phyloP scores from a whole-genome alignment of 1,140 invertebrate genomes.

The Dreissena rostriformis region DNA sequence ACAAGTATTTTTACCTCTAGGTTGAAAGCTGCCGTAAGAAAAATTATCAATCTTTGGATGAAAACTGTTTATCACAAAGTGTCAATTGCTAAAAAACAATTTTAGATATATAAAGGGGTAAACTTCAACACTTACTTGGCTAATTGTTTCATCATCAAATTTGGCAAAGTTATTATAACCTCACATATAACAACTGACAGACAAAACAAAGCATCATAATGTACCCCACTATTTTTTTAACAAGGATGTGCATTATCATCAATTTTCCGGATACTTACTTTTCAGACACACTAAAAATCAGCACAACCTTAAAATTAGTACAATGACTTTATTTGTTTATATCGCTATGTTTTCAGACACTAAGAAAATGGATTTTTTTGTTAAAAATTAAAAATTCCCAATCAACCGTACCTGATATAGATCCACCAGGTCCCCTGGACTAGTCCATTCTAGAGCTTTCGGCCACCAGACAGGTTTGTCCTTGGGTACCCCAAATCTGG shows the following conservation, averaged over 20 bases:
- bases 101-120: too few species aligned
- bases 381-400: not conserved
- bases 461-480: conserved; percentile 49
- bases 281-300: too few species aligned
- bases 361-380: not conserved
- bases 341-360: not conserved
- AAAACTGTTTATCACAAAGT: not conserved
- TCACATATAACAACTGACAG: not conserved
- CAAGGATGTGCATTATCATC: too few species aligned
- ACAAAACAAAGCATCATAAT: not conserved
- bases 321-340: not conserved
- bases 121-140: too few species aligned
- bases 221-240: too few species aligned
- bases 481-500: conserved; percentile 12
- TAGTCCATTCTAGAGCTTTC: conserved; percentile 33
- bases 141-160: too few species aligned
- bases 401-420: conserved; percentile 20
- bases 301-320: too few species aligned
- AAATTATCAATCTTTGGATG: not conserved
- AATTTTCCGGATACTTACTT: too few species aligned
- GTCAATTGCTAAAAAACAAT: too few species aligned
- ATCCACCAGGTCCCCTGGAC: conserved; percentile 8
- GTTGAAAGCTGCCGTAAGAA: not conserved
- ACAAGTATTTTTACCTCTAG: not conserved
- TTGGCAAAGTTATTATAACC: not conserved